These are phyloP conservation scores for Rhabdophis nuchalis DNA, from an alignment of 2,797 vertebrate genomes.

Conservation along the genomic window DNA sequence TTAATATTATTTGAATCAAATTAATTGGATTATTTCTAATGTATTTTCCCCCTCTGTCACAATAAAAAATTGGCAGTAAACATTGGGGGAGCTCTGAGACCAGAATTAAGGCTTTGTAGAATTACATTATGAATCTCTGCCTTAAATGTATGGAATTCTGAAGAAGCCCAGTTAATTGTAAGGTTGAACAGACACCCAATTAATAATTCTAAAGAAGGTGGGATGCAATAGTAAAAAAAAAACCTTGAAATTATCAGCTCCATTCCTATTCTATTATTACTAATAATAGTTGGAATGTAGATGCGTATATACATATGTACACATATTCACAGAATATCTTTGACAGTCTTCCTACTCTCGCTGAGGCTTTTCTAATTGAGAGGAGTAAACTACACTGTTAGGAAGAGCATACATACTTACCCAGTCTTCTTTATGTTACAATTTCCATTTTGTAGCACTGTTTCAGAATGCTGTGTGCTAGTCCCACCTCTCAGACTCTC, in stretches of 20 bases:
- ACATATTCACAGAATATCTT: not conserved
- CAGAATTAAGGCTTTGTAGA: no score
- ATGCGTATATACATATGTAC: not conserved
- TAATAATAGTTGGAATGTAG: not conserved
- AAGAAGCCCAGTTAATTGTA: not conserved
- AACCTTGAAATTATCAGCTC: no score
- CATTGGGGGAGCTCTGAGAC: not conserved
- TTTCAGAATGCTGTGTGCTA: conserved; percentile 46
- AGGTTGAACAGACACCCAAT: not conserved
- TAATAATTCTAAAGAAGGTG: not conserved
- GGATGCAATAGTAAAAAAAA: not conserved
- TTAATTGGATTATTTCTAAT: not conserved
- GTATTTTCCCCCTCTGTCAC: not conserved
- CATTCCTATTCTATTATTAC: not conserved
- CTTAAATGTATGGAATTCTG: not conserved
- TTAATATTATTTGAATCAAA: not conserved
- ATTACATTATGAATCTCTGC: not conserved
- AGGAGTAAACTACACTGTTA: not conserved
- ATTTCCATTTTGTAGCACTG: conserved; percentile 55
- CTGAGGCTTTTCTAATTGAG: not conserved
- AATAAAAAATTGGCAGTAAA: not conserved
- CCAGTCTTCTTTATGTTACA: conserved; percentile 64
- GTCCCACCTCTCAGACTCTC: conserved; percentile 51
- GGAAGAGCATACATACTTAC: conserved; percentile 61
- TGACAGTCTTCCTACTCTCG: not conserved